Base-by-base conservation (phyloP, 23 tunicate species). In the Botrylloides violaceus region DNA sequence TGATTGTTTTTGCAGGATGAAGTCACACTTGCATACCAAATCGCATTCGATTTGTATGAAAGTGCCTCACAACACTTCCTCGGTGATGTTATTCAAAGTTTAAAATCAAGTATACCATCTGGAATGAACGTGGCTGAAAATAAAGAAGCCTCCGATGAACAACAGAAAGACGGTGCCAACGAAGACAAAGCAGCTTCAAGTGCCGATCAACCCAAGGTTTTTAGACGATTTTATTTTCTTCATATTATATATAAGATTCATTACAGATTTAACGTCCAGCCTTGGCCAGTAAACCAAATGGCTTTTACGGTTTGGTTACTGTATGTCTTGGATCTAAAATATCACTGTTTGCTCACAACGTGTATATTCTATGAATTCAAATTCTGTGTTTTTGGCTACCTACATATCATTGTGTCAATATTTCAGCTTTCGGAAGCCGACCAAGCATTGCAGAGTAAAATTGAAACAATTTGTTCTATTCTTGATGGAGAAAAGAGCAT, bases 401-500 rank as follows among this genome's bases (percentile, higher is more conserved):
- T n/a, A 9, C 53, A 7, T 43, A 43, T 7, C 15, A 15, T 43
- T 9, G 15, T 43, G 9, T 43, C 15, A 43, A 7, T 43, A 15
- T 9, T 43, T 43, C 15, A 43, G 53, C 53, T 43, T 25, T 36
- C 79, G 19, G 63, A 73, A 24, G 73, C 49, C 26, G 76, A 66
- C 28, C 70, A 73, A 29, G 77, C 48, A 32, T 3, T 71, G 1
- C 73, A 66, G 71, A 47, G 74, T 32, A 35, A 63, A 12, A 66
- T 80, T 1, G 77, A 71, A 12, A 34, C 56, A 26, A 38, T 87
- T 6, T 25, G 72, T 24, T 48, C 80, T n/a, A 88, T 94, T 36
- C 71, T 94, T 20, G 88, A 87, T 65, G 99, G 99, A 22, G 96
- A 81, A 62, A 87, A 94, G 58, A 94, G 91, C 62, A 94, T 88